Conservation (phyloP, 2,797 vertebrate species). For the Liparis tanakae region DNA sequence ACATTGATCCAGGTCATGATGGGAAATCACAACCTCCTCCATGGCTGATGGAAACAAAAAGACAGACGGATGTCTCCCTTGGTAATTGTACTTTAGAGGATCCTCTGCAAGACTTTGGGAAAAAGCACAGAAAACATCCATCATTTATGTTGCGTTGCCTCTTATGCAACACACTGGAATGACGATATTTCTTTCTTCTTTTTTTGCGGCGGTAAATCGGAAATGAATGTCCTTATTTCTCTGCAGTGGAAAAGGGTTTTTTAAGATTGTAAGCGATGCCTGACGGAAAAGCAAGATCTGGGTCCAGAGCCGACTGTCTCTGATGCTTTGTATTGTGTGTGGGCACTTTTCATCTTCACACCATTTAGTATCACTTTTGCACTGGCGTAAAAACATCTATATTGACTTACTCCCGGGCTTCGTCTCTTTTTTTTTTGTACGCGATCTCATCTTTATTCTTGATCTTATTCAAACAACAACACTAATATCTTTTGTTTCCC, state of each 20-base stretch:
- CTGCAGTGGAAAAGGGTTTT: slow-evolving; percentile 1
- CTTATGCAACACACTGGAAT: too few species aligned
- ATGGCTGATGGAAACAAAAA: slow-evolving; percentile 17
- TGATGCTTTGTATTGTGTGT: slow-evolving; percentile 16
- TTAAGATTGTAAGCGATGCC: slow-evolving; percentile 19
- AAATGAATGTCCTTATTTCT: background rate
- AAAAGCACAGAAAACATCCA: background rate
- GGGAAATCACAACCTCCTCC: background rate
- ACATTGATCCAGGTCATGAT: background rate
- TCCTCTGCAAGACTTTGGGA: background rate
- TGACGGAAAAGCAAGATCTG: background rate
- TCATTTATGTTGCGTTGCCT: background rate
- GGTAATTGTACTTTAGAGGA: background rate
- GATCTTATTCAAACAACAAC: background rate
- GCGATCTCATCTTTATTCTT: background rate
- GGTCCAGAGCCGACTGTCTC: slow-evolving; percentile 3
- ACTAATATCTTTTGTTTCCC: background rate
- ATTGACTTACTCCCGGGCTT: too few species aligned
- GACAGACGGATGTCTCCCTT: background rate
- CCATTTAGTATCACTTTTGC: background rate
- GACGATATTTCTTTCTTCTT: background rate
- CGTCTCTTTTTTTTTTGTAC: too few species aligned
- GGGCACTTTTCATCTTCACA: slow-evolving; percentile 17
- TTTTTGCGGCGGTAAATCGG: too few species aligned
- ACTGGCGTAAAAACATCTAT: background rate